These are phyloP conservation scores for Amphilophus citrinellus DNA, from an alignment of 2,113 vertebrate genomes.

Conservation along the genomic window DNA sequence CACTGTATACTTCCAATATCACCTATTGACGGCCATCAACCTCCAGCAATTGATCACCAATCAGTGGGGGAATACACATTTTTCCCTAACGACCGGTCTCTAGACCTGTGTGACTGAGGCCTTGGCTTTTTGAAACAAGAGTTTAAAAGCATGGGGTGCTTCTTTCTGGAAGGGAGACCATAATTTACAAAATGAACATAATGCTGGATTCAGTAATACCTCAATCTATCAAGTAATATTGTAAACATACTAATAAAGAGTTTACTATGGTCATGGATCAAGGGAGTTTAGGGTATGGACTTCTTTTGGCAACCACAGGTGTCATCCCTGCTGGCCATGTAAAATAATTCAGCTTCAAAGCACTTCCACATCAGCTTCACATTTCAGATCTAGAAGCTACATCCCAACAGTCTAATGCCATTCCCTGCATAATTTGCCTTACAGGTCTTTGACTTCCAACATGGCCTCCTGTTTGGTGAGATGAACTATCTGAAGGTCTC, in stretches of 20 bases:
- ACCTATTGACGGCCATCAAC: not conserved
- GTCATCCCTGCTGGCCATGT: not conserved
- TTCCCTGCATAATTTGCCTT: constrained; percentile 71
- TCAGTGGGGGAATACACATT: not conserved
- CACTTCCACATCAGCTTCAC: not conserved
- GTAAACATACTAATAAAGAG: not conserved
- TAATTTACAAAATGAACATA: not conserved
- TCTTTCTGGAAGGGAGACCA: not conserved
- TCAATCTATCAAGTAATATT: not conserved
- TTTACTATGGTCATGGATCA: not conserved
- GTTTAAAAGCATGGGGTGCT: not conserved
- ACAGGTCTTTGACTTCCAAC: constrained; percentile 95
- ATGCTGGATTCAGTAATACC: not conserved
- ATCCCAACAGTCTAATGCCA: not conserved
- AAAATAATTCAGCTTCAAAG: not conserved
- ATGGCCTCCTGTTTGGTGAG: constrained; percentile 94
- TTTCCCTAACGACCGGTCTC: rapidly evolving
- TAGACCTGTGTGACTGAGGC: not conserved
- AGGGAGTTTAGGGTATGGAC: not conserved
- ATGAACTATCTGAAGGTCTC: constrained; percentile 88
- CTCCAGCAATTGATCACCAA: not conserved
- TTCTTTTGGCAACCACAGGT: not conserved
- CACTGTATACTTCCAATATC: not conserved
- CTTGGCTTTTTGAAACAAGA: too few species aligned
- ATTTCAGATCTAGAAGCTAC: not conserved